Conservation (phyloP, 2,888 invertebrate species). For the Scaptomyza caliginosa region DNA sequence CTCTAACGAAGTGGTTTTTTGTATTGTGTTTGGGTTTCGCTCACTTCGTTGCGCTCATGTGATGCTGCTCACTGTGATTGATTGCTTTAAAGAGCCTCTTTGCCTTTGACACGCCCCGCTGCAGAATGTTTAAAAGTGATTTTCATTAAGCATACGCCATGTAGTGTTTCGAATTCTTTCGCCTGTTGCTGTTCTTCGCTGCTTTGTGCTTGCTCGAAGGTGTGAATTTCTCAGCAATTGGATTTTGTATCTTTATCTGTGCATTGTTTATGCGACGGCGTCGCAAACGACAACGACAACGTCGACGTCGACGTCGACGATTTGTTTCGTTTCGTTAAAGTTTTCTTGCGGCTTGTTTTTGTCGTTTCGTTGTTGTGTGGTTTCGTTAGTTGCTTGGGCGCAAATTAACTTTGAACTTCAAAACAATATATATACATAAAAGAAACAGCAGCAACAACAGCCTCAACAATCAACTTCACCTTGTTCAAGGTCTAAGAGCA, state of each 20-base stretch:
- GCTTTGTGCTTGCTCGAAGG: slow-evolving; percentile 38
- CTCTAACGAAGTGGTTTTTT: slow-evolving; percentile 4
- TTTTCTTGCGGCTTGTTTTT: slow-evolving; percentile 30
- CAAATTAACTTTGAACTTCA: slow-evolving; percentile 78
- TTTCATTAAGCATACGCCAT: slow-evolving; percentile 67
- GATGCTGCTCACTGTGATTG: slow-evolving; percentile 43
- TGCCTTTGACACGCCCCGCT: background rate
- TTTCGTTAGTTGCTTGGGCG: slow-evolving; percentile 45
- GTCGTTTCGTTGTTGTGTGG: slow-evolving; percentile 31
- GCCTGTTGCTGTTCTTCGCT: slow-evolving; percentile 15
- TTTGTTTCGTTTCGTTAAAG: slow-evolving; percentile 48
- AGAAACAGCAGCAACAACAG: slow-evolving; percentile 37
- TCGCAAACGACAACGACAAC: slow-evolving; percentile 10
- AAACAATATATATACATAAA: slow-evolving; percentile 28
- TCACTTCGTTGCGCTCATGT: too few relatives aligned
- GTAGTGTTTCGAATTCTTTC: too few relatives aligned
- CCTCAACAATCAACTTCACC: slow-evolving; percentile 77
- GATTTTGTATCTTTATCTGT: slow-evolving; percentile 68
- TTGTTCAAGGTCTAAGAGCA: slow-evolving; percentile 75
- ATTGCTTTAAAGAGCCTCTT: slow-evolving; percentile 10
- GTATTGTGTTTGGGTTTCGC: background rate
- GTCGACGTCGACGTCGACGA: slow-evolving; percentile 11
- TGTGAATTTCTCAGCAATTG: slow-evolving; percentile 71
- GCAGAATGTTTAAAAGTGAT: slow-evolving; percentile 26
- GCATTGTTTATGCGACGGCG: slow-evolving; percentile 64